Conservation (phyloP, 1,140 invertebrate genomes). For the Drosophila littoralis region DNA sequence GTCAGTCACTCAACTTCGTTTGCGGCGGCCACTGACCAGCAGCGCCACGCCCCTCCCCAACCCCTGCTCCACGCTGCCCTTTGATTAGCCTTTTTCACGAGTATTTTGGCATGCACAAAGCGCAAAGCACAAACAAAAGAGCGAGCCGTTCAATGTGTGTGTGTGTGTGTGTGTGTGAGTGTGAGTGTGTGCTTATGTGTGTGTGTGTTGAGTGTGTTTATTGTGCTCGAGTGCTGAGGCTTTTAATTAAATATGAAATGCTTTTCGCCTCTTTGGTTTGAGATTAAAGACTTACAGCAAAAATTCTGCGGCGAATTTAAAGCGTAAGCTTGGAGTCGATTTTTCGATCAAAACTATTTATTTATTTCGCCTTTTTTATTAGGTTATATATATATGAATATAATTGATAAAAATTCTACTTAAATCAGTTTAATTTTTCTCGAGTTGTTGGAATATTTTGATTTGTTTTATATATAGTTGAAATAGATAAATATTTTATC, state of each 20-base stretch:
- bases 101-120: slow-evolving; percentile 76
- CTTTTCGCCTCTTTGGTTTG: slow-evolving; percentile 10
- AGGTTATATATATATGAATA: no score
- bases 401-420: no score
- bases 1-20: slow-evolving; percentile 53
- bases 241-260: slow-evolving; percentile 38
- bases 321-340: background rate
- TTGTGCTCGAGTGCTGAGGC: slow-evolving; percentile 8
- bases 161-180: slow-evolving; percentile 17
- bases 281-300: background rate
- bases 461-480: no score
- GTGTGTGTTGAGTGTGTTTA: slow-evolving; percentile 21
- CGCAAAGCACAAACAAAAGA: slow-evolving; percentile 66
- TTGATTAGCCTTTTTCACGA: slow-evolving; percentile 41
- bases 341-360: no score
- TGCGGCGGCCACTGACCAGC: slow-evolving; percentile 29
- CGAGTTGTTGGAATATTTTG: no score
- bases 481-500: no score
- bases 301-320: slow-evolving; percentile 1
- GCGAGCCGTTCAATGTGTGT: background rate
- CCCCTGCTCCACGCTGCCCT: background rate
- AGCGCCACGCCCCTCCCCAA: slow-evolving; percentile 10
- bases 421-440: no score
- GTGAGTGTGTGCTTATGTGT: slow-evolving; percentile 14
- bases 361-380: no score